phyloP scores from a whole-genome alignment of 2,113 vertebrate genomes.

The Toxotes chatareus region DNA sequence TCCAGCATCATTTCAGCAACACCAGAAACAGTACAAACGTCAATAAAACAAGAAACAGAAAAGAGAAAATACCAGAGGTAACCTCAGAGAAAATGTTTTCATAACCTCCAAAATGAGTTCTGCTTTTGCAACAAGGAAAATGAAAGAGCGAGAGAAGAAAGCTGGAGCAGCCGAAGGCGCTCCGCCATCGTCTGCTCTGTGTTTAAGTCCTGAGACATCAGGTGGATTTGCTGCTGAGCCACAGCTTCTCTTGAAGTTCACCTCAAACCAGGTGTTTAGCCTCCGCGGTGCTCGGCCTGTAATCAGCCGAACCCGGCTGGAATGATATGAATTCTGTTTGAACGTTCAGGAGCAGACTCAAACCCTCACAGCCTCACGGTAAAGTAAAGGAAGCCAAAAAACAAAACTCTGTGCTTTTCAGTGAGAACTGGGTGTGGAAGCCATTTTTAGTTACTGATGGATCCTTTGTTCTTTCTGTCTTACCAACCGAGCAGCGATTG shows the following conservation, averaged over 20 bases:
- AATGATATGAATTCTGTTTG: slow-evolving; percentile 42
- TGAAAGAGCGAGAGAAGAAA: neutral
- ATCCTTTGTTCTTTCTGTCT: neutral
- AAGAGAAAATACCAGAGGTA: neutral
- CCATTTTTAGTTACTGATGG: neutral
- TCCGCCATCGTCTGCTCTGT: slow-evolving; percentile 36
- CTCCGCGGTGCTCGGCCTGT: slow-evolving; percentile 25
- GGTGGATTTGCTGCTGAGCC: slow-evolving; percentile 29
- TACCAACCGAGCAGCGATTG: neutral
- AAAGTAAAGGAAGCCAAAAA: neutral
- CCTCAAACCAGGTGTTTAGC: slow-evolving; percentile 55
- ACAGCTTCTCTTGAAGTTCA: slow-evolving; percentile 48
- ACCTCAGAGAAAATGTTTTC: slow-evolving; percentile 4
- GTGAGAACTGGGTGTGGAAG: too few species aligned
- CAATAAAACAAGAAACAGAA: neutral
- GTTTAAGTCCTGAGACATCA: slow-evolving; percentile 33
- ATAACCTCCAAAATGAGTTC: slow-evolving; percentile 2
- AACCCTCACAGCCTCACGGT: neutral
- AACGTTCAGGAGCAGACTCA: neutral
- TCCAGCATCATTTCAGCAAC: neutral
- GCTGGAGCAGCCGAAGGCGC: slow-evolving; percentile 1
- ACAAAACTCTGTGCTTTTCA: too few species aligned
- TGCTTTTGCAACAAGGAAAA: neutral
- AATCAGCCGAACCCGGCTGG: slow-evolving; percentile 35
- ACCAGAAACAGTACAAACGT: neutral